phyloP scores from a whole-genome alignment of 2,888 invertebrate genomes.

The Magallana nippona region DNA sequence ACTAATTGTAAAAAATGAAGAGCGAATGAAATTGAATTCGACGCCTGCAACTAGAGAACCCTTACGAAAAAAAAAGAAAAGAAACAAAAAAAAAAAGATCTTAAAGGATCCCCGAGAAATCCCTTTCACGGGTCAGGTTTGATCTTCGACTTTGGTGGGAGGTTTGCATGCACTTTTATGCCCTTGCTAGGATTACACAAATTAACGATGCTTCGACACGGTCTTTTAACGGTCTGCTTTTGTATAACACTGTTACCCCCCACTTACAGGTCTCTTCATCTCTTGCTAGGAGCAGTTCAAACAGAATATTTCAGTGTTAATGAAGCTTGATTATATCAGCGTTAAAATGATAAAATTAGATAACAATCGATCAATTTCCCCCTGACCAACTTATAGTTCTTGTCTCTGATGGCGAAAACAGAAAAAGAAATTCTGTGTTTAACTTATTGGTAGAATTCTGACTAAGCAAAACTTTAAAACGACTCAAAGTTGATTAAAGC shows the following conservation, averaged over 20 bases:
- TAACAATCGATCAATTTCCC: conserved; percentile 28
- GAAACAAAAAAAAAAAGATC: neutral
- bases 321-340: conserved; percentile 19
- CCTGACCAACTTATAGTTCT: conserved; percentile 2
- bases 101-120: neutral
- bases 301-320: conserved; percentile 27
- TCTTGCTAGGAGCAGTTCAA: neutral
- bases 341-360: conserved; percentile 22
- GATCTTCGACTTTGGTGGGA: neutral
- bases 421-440: neutral
- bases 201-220: neutral
- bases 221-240: conserved; percentile 21
- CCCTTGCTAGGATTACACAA: neutral
- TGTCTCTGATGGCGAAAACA: neutral
- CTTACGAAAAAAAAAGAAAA: neutral
- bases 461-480: neutral
- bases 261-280: conserved; percentile 17
- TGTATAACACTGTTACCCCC: neutral
- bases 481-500: no score
- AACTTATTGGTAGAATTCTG: neutral
- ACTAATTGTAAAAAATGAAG: neutral
- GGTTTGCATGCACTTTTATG: conserved; percentile 1
- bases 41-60: neutral
- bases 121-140: neutral
- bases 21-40: neutral